Evolutionary conservation across 2,113 vertebrate species (phyloP).

Genomic region (Onychorhynchus coronatus): DNA sequence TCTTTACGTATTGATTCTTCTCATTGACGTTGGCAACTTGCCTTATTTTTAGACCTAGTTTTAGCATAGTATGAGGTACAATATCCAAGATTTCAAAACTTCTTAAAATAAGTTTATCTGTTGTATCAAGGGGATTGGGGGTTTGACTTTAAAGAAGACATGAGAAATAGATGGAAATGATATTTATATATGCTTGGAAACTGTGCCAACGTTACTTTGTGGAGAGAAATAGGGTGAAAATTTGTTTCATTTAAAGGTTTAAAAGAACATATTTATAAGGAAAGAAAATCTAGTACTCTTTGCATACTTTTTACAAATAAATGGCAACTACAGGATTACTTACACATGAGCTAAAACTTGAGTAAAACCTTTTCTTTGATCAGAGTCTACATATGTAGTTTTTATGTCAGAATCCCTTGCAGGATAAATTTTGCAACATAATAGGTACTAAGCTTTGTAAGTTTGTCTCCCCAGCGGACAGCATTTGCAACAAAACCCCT

Average conservation of each 20-base stretch:
- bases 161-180: neutral
- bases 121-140: neutral
- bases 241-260: neutral
- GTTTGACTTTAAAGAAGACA: neutral
- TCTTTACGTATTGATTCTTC: neutral
- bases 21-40: neutral
- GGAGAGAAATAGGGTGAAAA: neutral
- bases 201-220: neutral
- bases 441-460: neutral
- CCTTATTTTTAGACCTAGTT: neutral
- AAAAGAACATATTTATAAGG: neutral
- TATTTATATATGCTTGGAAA: neutral
- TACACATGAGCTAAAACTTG: neutral
- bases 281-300: neutral
- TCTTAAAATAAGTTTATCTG: neutral
- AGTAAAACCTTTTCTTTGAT: neutral
- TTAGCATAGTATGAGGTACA: neutral
- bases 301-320: neutral
- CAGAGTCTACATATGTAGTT: neutral
- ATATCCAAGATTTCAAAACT: neutral
- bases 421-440: neutral
- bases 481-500: neutral
- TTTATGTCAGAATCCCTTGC: neutral
- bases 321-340: neutral
- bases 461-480: neutral